Evolutionary conservation across 2,113 vertebrate species (phyloP).

Genomic region (Spermophilus dauricus): DNA sequence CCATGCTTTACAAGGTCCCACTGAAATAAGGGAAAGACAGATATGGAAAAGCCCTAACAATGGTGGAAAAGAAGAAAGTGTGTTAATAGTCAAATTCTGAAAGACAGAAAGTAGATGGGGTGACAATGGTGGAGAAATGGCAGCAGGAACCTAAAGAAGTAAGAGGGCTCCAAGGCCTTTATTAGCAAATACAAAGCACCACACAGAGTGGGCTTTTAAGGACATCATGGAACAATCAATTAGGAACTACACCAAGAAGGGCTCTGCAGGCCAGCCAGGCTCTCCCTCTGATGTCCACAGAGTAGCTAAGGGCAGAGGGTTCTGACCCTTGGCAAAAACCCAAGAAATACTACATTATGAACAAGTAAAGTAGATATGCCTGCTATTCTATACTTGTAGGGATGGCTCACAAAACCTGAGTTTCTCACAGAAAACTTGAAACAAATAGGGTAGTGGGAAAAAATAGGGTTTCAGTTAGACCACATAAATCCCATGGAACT

Average conservation of each 20-base stretch:
- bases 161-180: not conserved
- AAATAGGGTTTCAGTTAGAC: not conserved
- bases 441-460: not conserved
- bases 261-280: not conserved
- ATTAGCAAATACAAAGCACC: not conserved
- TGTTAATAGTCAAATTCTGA: not conserved
- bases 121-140: not conserved
- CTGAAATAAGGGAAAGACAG: conserved; percentile 56
- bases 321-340: not conserved
- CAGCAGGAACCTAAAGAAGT: not conserved
- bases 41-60: not conserved
- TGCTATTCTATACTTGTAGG: not conserved
- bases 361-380: not conserved
- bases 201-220: not conserved
- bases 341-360: not conserved
- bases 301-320: not conserved
- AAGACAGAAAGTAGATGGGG: conserved; percentile 35
- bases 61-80: conserved; percentile 25
- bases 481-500: not conserved
- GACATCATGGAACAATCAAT: not conserved
- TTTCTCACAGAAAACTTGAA: not conserved
- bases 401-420: not conserved
- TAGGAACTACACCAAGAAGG: not conserved
- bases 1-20: conserved; percentile 25
- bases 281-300: not conserved